Evolutionary conservation across 2,888 invertebrate genomes (phyloP), one percentile per base, ranked within the genome.

Genomic region (Polydrusus pterygomalis): DNA sequence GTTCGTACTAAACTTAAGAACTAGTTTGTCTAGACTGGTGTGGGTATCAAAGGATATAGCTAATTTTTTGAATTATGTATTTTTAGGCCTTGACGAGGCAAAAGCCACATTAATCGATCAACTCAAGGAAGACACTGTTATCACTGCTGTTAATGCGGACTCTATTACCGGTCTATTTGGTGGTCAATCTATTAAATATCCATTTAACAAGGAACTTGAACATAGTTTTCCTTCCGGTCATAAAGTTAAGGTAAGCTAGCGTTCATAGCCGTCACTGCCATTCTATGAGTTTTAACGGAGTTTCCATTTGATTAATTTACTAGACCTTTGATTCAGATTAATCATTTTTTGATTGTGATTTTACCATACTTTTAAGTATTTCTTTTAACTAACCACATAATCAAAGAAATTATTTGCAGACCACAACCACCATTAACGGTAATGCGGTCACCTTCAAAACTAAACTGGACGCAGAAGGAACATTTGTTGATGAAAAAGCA

Each of bases 381-480:
- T 25, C 25, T 25, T 25, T 25, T 5, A 25, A 34, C 34, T 25
- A 25, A 34, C n/a, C n/a, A n/a, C n/a, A n/a, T n/a, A n/a, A n/a
- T n/a, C n/a, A n/a, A n/a, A n/a, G n/a, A n/a, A n/a, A n/a, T 63
- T 64, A 17, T 47, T 67, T 63, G 0, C 38, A 75, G 75, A 65
- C 70, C 2, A 65, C 18, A 34, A 18, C 43, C 10, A 65, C 58
- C 11, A 11, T 43, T 9, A 63, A 18, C 34, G 69, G 64, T 30
- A 54, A 75, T 45, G 51, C 30, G 18, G 38, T 76, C n/a, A 69
- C 68, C 0, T 69, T 68, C n/a, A 76, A 76, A 40, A 60, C 60
- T n/a, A 70, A 63, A 9, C 49, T 62, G 3, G 25, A 13, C 9
- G 58, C 34, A 7, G 63, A 75, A n/a, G 65, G 65, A 25, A 17